A percentile compares a stretch with the other conserved stretches of the same genome.
Evolutionary conservation across 2,113 vertebrate species (phyloP).

Genomic region (Pan troglodytes): NHGRI_mPanTro3-v2.1_pri NC_072402.2:63479501-63480000

Average conservation of each 20-base stretch:
- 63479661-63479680: background rate
- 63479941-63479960: background rate
- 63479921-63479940: background rate
- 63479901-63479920: background rate
- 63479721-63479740: background rate
- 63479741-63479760: background rate
- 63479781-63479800: background rate
- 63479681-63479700: background rate
- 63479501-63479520: fast-evolving
- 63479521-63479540: background rate
- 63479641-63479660: background rate
- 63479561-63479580: background rate
- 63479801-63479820: background rate
- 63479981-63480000: background rate
- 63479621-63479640: background rate
- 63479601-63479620: background rate
- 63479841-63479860: background rate
- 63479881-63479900: background rate
- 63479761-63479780: background rate
- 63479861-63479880: background rate
- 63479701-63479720: background rate
- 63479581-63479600: background rate
- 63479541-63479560: background rate
- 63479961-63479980: background rate
- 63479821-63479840: background rate